Conservation (phyloP, 2,797 vertebrate genomes). For the Holocentrus rufus region DNA sequence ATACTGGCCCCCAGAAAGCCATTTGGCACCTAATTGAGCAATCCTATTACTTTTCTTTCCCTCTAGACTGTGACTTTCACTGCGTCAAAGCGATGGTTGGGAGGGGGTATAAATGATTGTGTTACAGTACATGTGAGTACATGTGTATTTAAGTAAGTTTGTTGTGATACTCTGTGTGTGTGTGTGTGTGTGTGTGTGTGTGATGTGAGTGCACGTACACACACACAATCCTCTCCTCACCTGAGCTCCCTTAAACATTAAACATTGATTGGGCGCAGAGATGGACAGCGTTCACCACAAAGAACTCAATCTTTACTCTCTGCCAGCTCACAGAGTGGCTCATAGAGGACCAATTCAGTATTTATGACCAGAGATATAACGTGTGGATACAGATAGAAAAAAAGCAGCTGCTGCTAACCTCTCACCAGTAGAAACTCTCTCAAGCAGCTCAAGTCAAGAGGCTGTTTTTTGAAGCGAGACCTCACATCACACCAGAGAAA, state of each 20-base stretch:
- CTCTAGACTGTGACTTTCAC: constrained; percentile 81
- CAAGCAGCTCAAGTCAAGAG: constrained; percentile 8
- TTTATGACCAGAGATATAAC: constrained; percentile 47
- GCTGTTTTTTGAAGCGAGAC: constrained; percentile 14
- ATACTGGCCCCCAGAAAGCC: constrained; percentile 84
- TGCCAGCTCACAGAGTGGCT: constrained; percentile 14
- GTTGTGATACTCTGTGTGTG: constrained; percentile 61
- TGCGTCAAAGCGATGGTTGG: constrained; percentile 74
- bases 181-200: constrained; percentile 13
- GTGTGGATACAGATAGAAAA: constrained; percentile 31
- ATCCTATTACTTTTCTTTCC: constrained; percentile 85
- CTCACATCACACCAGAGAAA: constrained; percentile 17
- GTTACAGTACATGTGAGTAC: constrained; percentile 68
- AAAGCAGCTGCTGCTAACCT: constrained; percentile 4
- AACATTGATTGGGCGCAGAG: constrained; percentile 64
- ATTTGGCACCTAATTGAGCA: constrained; percentile 88
- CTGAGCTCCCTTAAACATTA: constrained; percentile 67
- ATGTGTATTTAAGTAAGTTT: constrained; percentile 77
- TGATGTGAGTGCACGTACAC: constrained; percentile 21
- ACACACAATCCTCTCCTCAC: constrained; percentile 55
- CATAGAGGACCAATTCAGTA: constrained; percentile 38
- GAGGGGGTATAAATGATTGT: constrained; percentile 74
- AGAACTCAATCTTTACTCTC: constrained; percentile 56
- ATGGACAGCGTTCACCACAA: constrained; percentile 47
- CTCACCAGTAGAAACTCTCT: background rate